Evolutionary conservation across 2,888 invertebrate species (phyloP).

Genomic region (Tortricodes alternella): DNA sequence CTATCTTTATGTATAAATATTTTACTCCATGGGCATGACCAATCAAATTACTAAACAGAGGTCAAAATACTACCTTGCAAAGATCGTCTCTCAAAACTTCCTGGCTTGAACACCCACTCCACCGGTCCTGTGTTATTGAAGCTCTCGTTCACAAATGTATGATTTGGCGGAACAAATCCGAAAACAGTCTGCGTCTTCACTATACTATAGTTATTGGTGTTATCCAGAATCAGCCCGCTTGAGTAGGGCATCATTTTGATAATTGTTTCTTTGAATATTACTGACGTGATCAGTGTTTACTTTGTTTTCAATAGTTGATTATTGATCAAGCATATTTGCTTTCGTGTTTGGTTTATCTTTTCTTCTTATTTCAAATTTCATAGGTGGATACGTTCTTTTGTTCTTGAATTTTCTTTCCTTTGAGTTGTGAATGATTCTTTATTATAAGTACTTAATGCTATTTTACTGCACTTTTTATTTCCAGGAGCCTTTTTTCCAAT

Average conservation of each 20-base stretch:
- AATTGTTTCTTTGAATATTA: neutral
- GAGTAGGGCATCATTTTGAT: slow-evolving; percentile 61
- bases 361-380: neutral
- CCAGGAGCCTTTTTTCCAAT: neutral
- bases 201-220: slow-evolving; percentile 60
- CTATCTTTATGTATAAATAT: too few relatives aligned
- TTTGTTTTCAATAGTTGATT: neutral
- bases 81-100: slow-evolving; percentile 53
- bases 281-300: neutral
- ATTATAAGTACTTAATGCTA: too few relatives aligned
- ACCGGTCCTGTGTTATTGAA: slow-evolving; percentile 53
- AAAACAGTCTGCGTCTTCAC: slow-evolving; percentile 66
- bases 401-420: too few relatives aligned
- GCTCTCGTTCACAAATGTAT: slow-evolving; percentile 46
- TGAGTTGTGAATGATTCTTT: too few relatives aligned
- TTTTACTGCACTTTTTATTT: neutral
- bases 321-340: neutral
- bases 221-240: slow-evolving; percentile 56
- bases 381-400: neutral
- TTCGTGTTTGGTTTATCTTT: neutral
- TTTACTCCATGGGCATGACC: too few relatives aligned
- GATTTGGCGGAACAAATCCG: slow-evolving; percentile 50
- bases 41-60: too few relatives aligned
- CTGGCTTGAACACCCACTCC: slow-evolving; percentile 58
- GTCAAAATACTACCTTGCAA: slow-evolving; percentile 65